Conservation (phyloP, 1,140 invertebrate genomes). For the Macrostomum lignano region DNA sequence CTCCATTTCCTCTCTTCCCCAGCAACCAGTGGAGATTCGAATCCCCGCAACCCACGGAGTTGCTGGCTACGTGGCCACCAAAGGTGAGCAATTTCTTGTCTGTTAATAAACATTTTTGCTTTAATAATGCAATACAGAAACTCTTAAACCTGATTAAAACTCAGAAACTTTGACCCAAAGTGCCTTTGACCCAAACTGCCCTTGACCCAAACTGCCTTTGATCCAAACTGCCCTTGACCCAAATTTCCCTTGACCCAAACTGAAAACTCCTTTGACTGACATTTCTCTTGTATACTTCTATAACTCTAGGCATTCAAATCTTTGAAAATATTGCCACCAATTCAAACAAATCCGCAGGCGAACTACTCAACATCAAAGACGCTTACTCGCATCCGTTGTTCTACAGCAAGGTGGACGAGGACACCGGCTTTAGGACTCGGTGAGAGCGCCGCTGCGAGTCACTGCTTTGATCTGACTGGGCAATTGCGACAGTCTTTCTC, state of each 20-base stretch:
- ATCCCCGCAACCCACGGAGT: constrained; percentile 44
- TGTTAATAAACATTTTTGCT: constrained; percentile 3
- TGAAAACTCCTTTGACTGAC: too few relatives aligned
- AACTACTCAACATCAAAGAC: constrained; percentile 42
- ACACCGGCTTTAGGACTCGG: constrained; percentile 43
- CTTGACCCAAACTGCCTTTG: too few relatives aligned
- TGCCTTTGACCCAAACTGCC: too few relatives aligned
- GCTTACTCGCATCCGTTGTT: constrained; percentile 46
- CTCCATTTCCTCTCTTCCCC: constrained; percentile 4
- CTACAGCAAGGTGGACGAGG: constrained; percentile 41
- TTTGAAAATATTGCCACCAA: constrained; percentile 4
- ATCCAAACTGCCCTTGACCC: too few relatives aligned
- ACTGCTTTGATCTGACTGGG: too few relatives aligned
- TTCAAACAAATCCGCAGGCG: constrained; percentile 32
- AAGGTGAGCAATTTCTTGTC: constrained; percentile 19
- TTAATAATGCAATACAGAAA: too few relatives aligned
- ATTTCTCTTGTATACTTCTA: too few relatives aligned
- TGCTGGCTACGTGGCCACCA: constrained; percentile 48
- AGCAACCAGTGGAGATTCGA: constrained; percentile 34
- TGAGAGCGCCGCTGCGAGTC: too few relatives aligned
- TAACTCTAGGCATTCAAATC: not conserved
- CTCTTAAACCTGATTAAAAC: too few relatives aligned
- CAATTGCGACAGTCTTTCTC: too few relatives aligned
- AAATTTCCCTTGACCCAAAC: too few relatives aligned
- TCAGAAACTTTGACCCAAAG: too few relatives aligned